Base-by-base conservation (phyloP, 2,797 vertebrate genomes). In the Limnodromus scolopaceus region DNA sequence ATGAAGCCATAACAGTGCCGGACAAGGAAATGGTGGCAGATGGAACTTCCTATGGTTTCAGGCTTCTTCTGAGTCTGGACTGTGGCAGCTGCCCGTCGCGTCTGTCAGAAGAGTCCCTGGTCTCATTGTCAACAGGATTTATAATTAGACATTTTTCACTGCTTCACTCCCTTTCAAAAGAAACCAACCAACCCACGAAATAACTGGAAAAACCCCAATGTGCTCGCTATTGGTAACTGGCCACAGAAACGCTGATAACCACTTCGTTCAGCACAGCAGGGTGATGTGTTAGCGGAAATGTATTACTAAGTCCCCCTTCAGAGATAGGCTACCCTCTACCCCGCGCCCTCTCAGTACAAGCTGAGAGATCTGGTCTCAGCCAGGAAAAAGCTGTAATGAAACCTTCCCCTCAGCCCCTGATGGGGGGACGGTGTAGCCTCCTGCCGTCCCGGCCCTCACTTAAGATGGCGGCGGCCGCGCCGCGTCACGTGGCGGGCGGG, bases 231-330 rank as follows among this genome's bases (percentile, higher is more conserved):
- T 30, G 18, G 32, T 30, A 27, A 24, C 0, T 10, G 13, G 16
- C 51, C 6, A 4, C 2, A 22, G 60, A 36, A 43, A 39, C 18
- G 4, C 1, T 0, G 5, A 13, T 15, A 27, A 32, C 18, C 49
- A 11, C 27, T 16, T 20, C 0, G 1, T 17, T n/a, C 6, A 6
- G 46, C 34, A 17, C 3, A 17, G 7, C 30, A 18, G 16, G 8
- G 14, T 2, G 18, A 30, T 11, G 16, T 2, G 8, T 12, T 36
- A 34, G 30, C 3, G 9, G 6, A 38, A 34, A 20, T 0, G 2
- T 5, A 3, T 2, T 2, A 17, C 2, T 6, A 25, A 5, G 1
- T 3, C 16, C 3, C 18, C 1, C 20, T 17, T 0, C 15, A 5
- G 30, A 6, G 5, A 4, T 15, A 14, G 4, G n/a, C 22, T 7